These are phyloP conservation scores for Carterocephalus palaemon DNA, from an alignment of 2,888 invertebrate species.

Conservation along the genomic window DNA sequence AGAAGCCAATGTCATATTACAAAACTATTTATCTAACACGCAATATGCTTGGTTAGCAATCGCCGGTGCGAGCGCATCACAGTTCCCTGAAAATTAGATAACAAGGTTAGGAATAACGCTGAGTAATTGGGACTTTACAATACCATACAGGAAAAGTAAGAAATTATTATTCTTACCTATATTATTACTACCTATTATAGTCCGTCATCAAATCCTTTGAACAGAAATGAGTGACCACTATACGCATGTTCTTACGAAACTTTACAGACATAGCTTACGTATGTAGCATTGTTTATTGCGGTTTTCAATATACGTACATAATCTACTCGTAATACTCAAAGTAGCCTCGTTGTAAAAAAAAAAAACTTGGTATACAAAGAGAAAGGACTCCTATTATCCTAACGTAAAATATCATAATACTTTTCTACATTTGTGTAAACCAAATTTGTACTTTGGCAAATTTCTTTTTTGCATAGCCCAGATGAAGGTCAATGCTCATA, in stretches of 20 bases:
- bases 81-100: constrained; percentile 35
- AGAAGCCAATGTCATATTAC: constrained; percentile 33
- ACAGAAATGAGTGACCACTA: too few relatives aligned
- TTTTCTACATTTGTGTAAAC: too few relatives aligned
- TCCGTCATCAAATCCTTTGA: too few relatives aligned
- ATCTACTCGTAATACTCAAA: constrained; percentile 4
- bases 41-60: constrained; percentile 30
- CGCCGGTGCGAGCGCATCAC: constrained; percentile 25
- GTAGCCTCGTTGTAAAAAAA: constrained; percentile 15
- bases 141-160: not conserved
- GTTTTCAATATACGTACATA: too few relatives aligned
- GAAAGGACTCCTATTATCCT: too few relatives aligned
- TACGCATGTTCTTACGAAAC: too few relatives aligned
- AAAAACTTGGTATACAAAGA: too few relatives aligned
- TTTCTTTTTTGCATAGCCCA: constrained; percentile 30
- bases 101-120: constrained; percentile 33
- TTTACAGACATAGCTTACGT: too few relatives aligned
- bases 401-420: not conserved
- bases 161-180: too few relatives aligned
- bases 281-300: too few relatives aligned
- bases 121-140: not conserved
- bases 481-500: constrained; percentile 53
- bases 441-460: constrained; percentile 28
- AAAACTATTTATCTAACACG: constrained; percentile 30
- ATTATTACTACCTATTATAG: too few relatives aligned